phyloP scores from a whole-genome alignment of 2,888 invertebrate species.

The Diarsia dahlii region DNA sequence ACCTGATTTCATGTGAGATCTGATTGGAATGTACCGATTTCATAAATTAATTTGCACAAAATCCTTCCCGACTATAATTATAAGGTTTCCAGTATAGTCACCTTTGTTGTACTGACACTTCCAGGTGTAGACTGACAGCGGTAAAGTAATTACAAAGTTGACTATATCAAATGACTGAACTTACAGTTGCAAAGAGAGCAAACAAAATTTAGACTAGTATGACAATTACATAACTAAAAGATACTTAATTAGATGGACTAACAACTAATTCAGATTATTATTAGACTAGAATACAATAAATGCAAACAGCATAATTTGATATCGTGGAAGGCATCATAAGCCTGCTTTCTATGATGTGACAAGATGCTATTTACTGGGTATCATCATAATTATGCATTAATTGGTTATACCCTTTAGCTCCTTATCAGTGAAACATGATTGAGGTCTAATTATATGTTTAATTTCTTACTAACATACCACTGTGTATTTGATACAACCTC shows the following conservation, averaged over 20 bases:
- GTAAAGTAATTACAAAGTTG: neutral
- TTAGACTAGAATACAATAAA: slow-evolving; percentile 71
- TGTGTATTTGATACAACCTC: slow-evolving; percentile 21
- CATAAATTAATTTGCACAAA: slow-evolving; percentile 20
- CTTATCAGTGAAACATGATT: neutral
- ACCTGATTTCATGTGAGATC: slow-evolving; percentile 54
- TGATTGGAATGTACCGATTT: slow-evolving; percentile 68
- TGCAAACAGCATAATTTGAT: slow-evolving; percentile 69
- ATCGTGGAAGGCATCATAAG: slow-evolving; percentile 76
- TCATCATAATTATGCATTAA: neutral
- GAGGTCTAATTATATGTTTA: neutral
- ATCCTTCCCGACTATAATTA: neutral
- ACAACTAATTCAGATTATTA: slow-evolving; percentile 61
- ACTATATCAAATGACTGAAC: neutral
- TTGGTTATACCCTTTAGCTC: neutral
- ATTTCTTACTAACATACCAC: neutral
- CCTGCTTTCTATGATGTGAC: slow-evolving; percentile 56
- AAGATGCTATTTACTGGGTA: slow-evolving; percentile 37
- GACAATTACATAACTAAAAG: slow-evolving; percentile 41
- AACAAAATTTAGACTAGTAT: slow-evolving; percentile 26
- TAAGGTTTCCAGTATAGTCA: neutral
- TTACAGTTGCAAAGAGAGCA: slow-evolving; percentile 47
- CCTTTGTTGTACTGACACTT: no score
- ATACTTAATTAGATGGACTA: slow-evolving; percentile 40
- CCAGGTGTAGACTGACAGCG: neutral